Evolutionary conservation across 2,797 vertebrate genomes (phyloP).

Genomic region (Characodon lateralis): DNA sequence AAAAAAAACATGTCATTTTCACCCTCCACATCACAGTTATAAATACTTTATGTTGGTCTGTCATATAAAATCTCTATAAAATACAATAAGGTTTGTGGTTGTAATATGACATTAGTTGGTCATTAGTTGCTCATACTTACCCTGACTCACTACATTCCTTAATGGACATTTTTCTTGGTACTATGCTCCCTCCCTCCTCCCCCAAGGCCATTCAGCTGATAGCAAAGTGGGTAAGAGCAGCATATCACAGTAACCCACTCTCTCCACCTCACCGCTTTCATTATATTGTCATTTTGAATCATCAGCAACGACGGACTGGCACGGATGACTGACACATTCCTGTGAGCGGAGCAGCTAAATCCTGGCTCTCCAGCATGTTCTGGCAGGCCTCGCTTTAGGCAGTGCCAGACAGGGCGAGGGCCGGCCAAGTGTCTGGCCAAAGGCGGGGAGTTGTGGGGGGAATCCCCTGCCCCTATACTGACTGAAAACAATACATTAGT

Average conservation of each 20-base stretch:
- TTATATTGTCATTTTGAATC: constrained; percentile 82
- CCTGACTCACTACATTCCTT: constrained; percentile 82
- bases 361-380: constrained; percentile 75
- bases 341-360: constrained; percentile 65
- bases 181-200: constrained; percentile 8
- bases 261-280: constrained; percentile 72
- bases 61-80: background rate
- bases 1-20: too few species aligned
- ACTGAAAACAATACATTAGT: constrained; percentile 70
- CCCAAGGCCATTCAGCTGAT: constrained; percentile 39
- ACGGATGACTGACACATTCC: constrained; percentile 80
- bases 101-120: constrained; percentile 52
- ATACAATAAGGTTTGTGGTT: background rate
- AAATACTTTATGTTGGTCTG: background rate
- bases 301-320: constrained; percentile 75
- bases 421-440: constrained; percentile 79
- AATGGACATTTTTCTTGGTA: constrained; percentile 70
- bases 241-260: constrained; percentile 66
- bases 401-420: constrained; percentile 75
- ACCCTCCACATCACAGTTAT: background rate
- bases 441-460: constrained; percentile 50
- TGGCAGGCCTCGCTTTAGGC: constrained; percentile 68
- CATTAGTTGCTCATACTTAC: constrained; percentile 67
- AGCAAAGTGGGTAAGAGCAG: constrained; percentile 58
- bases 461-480: constrained; percentile 60